Base-by-base conservation (phyloP, 2,797 vertebrate species). In the Melanogrammus aeglefinus region DNA sequence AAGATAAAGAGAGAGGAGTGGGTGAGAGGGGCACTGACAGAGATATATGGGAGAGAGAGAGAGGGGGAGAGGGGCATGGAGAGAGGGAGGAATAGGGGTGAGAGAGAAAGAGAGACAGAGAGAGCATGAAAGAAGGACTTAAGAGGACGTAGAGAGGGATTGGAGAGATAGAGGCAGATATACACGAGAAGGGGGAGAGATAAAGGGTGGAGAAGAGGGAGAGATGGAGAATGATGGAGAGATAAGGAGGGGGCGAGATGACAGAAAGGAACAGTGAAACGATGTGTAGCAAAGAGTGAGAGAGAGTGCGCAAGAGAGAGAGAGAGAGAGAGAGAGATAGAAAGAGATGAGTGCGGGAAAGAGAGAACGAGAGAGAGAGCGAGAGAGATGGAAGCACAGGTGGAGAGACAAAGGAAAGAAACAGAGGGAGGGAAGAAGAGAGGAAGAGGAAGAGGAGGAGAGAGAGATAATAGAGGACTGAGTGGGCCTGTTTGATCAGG, bases 401-500 rank as follows among this genome's bases (percentile, higher is more conserved):
- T 14, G 72, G 13, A 35, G 78, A 76, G 71, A 72, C 31, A 13
- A 8, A 36, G n/a, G 75, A 77, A 39, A 51, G 44, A 39, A 12
- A 74, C 27, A 51, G 29, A 47, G 72, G 24, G 14, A 78, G 69
- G 29, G 39, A 24, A 14, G 13, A 27, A 72, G 72, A 14, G 38
- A 38, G 13, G 14, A 39, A 74, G 51, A 76, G 33, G 76, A 39
- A 79, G 10, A 76, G 33, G 76, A 39, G 78, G 10, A 74, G 14
- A 88, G 14, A 88, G 73, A 14, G 41, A 47, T 47, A 47, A 47
- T 47, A 16, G 41, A 12, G 41, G 41, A 13, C 41, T 13, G 41
- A 47, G 41, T 16, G 41, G 41, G 14, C 3, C 70, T 81, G 80
- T 79, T 84, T 85, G 80, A 91, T 91, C 82, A 77, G 72, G 7